Percentiles rank a stretch among this genome's conserved stretches.
These are phyloP conservation scores for Orchesellides sinensis DNA, from an alignment of 2,888 invertebrate genomes.

Conservation along the genomic window DNA sequence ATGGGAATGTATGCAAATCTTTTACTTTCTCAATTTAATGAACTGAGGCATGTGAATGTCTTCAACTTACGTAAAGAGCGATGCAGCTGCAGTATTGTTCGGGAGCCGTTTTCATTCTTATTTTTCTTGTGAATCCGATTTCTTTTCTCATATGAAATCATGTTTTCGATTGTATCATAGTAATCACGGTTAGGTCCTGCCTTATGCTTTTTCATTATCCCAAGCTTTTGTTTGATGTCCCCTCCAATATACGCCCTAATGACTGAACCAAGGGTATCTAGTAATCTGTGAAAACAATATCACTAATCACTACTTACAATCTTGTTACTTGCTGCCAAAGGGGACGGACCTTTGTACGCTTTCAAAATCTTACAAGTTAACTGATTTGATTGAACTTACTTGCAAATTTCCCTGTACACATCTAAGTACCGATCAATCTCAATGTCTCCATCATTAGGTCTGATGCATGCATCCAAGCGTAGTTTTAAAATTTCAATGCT, in stretches of 20 bases:
- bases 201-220: background rate
- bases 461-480: conserved; percentile 25
- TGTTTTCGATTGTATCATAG: conserved; percentile 45
- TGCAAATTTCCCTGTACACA: conserved; percentile 50
- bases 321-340: background rate
- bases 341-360: too few species aligned
- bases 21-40: background rate
- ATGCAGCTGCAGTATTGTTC: conserved; percentile 45
- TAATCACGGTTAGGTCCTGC: conserved; percentile 26
- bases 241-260: conserved; percentile 34
- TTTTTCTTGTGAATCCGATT: conserved; percentile 28
- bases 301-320: background rate
- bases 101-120: conserved; percentile 41
- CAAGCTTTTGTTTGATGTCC: conserved; percentile 36
- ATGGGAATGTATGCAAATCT: background rate
- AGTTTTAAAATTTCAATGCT: conserved; percentile 8
- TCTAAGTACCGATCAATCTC: conserved; percentile 40
- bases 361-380: too few species aligned
- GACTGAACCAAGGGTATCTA: conserved; percentile 41
- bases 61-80: conserved; percentile 25
- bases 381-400: conserved; percentile 21
- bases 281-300: conserved; percentile 11
- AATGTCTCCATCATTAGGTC: conserved; percentile 11
- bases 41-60: background rate
- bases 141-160: conserved; percentile 41